A percentile compares a stretch with the other conserved stretches of the same genome.
These are phyloP conservation scores for Apocheima hispidaria DNA, from an alignment of 2,888 invertebrate genomes.

Conservation along the genomic window DNA sequence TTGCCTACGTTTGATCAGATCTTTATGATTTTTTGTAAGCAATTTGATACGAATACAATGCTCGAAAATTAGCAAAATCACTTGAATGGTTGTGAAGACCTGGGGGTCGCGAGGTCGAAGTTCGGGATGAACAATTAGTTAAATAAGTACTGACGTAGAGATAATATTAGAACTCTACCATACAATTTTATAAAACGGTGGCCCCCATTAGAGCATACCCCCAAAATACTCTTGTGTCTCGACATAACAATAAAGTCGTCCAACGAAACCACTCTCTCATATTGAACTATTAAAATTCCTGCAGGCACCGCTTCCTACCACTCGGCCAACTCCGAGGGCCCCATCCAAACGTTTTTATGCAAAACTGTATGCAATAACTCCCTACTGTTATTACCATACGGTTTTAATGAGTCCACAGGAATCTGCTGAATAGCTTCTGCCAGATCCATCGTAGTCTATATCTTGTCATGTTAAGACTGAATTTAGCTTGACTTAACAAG, in stretches of 20 bases:
- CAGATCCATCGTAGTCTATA: constrained; percentile 29
- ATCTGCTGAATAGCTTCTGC: constrained; percentile 47
- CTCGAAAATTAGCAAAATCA: no score
- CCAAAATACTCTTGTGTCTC: constrained; percentile 22
- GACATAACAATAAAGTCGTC: constrained; percentile 55
- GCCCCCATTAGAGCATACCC: constrained; percentile 16
- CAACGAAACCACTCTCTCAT: constrained; percentile 53
- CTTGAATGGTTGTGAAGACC: no score
- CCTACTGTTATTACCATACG: constrained; percentile 56
- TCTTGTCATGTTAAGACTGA: constrained; percentile 39
- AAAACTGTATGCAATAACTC: constrained; percentile 73
- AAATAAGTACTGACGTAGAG: no score
- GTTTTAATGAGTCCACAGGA: constrained; percentile 65
- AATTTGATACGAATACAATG: no score
- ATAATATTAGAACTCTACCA: neutral
- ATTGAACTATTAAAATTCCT: constrained; percentile 75
- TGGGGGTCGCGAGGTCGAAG: no score
- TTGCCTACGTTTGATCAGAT: no score
- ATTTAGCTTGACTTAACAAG: constrained; percentile 29
- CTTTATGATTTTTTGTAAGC: no score
- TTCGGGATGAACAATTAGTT: no score
- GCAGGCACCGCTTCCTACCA: constrained; percentile 25
- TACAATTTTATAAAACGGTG: neutral
- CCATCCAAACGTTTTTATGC: constrained; percentile 68
- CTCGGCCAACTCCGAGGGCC: constrained; percentile 38